Evolutionary conservation across 2,113 vertebrate genomes (phyloP), one percentile per base, ranked within the genome.

Genomic region (Podarcis cretensis): DNA sequence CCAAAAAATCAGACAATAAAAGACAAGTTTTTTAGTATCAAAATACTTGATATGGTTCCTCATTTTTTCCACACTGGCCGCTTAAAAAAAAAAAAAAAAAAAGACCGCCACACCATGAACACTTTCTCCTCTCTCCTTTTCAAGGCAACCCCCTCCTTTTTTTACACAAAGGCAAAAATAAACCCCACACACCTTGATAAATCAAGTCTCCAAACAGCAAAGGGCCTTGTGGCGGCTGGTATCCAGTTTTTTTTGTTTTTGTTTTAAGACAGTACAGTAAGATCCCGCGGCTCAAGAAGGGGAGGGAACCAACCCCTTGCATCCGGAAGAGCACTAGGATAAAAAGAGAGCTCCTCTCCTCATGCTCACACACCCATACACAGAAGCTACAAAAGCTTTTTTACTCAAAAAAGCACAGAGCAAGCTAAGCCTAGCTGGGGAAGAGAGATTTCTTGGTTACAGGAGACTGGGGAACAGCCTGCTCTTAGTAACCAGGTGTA

Each of bases 11-110:
- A 96, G 95, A 96, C 96, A 93, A 90, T 89, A 88, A 69, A 94
- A 93, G 90, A 94, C 89, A 90, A 57, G 35, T 1, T 35, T 65
- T 96, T 95, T 96, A 96, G 96, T 97, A 97, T 97, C 97, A 97
- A 97, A 97, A 97, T 94, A 92, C 91, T 95, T 85, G 87, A 89
- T 91, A 84, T 83, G 93, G 81, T 93, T 95, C 88, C 83, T 92
- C 27, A 77, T 83, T 83, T 35, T 54, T 92, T 94, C 90, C 90
- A 75, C 85, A 63, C 75, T 48, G 94, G 94, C 93, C 92, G 80
- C 93, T 40, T 2, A 27, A 75, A 83, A 93, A 35, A 3, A 74
- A 89, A 35, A 35, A 35, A 35, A 6, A 27, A 75, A 83, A 93
- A 35, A 3, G 35, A 89, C 94, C 89, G 90, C 89, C 89, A 87